A percentile compares a stretch with the other conserved stretches of the same genome.
These are phyloP conservation scores for Zaprionus inermis DNA, from an alignment of 1,140 invertebrate species.

Conservation along the genomic window DNA sequence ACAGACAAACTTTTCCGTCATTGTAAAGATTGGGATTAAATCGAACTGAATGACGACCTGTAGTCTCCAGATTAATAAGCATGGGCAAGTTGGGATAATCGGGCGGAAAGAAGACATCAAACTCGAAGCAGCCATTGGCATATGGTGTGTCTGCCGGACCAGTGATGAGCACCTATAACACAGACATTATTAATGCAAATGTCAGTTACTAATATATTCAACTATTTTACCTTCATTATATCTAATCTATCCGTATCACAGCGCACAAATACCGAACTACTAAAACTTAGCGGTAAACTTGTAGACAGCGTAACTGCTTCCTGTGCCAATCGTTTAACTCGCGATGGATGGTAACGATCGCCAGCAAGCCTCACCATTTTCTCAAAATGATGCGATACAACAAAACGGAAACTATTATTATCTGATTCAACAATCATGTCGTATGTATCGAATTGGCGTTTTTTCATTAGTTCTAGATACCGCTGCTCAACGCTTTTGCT, in stretches of 20 bases:
- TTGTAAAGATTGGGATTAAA: constrained; percentile 99
- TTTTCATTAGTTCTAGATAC: constrained; percentile 94
- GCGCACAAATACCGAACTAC: constrained; percentile 97
- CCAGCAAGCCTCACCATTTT: constrained; percentile 93
- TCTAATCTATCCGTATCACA: constrained; percentile 97
- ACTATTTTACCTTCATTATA: constrained; percentile 93
- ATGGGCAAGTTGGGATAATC: constrained; percentile 93
- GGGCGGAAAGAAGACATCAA: constrained; percentile 95
- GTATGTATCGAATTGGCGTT: constrained; percentile 95
- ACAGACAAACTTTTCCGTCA: constrained; percentile 98
- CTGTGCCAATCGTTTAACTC: constrained; percentile 96
- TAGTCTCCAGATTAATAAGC: constrained; percentile 97
- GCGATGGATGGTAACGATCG: constrained; percentile 92
- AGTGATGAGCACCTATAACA: constrained; percentile 93
- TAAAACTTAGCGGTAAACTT: constrained; percentile 95
- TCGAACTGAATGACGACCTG: constrained; percentile 95
- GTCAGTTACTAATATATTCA: background rate
- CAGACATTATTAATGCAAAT: constrained; percentile 23
- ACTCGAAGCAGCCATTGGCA: constrained; percentile 94
- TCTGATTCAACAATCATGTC: constrained; percentile 93
- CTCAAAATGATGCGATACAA: constrained; percentile 96
- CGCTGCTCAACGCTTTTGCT: constrained; percentile 88
- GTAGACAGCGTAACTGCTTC: constrained; percentile 98
- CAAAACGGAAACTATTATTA: constrained; percentile 91
- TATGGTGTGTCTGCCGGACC: constrained; percentile 95